phyloP scores from a whole-genome alignment of 2,797 vertebrate genomes.

The Lepilemur ruficaudatus region DNA sequence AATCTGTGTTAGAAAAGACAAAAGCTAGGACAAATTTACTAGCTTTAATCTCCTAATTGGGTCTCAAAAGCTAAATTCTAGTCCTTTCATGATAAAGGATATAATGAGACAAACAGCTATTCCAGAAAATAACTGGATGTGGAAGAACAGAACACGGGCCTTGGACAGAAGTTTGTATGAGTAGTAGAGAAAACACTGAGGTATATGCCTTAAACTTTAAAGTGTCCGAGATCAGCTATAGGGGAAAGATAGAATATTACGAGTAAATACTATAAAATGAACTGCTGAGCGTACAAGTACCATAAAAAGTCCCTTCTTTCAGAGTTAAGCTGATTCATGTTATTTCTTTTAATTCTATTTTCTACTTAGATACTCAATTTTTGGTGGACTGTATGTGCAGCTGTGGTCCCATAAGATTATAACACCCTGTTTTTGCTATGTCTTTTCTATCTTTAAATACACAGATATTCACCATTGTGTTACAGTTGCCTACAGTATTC shows the following conservation, averaged over 20 bases:
- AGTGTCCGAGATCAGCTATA: neutral
- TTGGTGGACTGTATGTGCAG: neutral
- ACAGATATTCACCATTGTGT: neutral
- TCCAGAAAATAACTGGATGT: neutral
- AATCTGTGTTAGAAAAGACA: neutral
- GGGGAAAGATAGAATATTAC: neutral
- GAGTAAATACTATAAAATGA: neutral
- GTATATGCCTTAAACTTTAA: neutral
- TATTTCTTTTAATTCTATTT: neutral
- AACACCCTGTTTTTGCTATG: neutral
- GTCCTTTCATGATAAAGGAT: neutral
- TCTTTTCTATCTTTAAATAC: neutral
- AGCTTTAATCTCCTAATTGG: neutral
- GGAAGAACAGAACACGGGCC: neutral
- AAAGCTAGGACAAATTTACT: neutral
- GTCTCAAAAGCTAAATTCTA: neutral
- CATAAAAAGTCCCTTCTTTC: neutral
- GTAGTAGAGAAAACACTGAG: neutral
- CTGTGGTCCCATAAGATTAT: neutral
- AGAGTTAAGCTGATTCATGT: neutral
- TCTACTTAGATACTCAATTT: neutral
- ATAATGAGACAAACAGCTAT: neutral
- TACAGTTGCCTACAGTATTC: neutral
- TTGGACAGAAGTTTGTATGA: neutral
- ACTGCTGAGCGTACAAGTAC: neutral